Base-by-base conservation (phyloP, 92 coral and sea anemone genomes). In the Palythoa grandis region DNA sequence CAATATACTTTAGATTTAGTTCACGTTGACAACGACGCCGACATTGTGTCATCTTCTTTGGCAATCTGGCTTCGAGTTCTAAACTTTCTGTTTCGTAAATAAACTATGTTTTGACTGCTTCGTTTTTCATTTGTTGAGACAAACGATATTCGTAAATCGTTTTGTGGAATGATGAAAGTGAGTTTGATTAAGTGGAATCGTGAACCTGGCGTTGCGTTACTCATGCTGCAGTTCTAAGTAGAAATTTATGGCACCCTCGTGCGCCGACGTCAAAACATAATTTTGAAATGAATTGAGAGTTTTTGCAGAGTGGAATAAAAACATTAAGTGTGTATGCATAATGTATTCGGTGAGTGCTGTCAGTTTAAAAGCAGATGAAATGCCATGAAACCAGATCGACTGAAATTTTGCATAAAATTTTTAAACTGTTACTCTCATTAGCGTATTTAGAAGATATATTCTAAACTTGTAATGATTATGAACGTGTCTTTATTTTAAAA, bases 131-230 rank as follows among this genome's bases (percentile, higher is more conserved):
- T 10, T 54, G 20, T 76, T 7, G 12, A 39, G 23, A 54, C 39
- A 47, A 74, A 5, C 16, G n/a, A 74, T 20, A 74, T 11, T 50
- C 2, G 12, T 15, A 76, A 13, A 52, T 53, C 14, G 13, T 25
- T 29, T 76, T 7, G 15, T 53, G 50, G 23, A 76, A 76, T 76
- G 50, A 76, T 54, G 39, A 54, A 24, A 5, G 63, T 22, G 23
- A 22, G 66, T 52, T 14, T 1, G 43, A 76, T 76, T 69, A 76
- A 76, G 82, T 76, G 67, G 67, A 76, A 65, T 52, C 63, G 47
- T 37, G 67, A 52, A 53, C 67, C 50, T 52, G 63, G 35, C 40
- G 77, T 43, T 72, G 77, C 77, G 77, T 72, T 72, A 72, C 77
- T 43, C 48, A 3, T 43, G 48, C 25, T 14, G 6, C 35, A 29